These are phyloP conservation scores for Subanguina moxae DNA, from an alignment of 1,140 invertebrate species.

Conservation along the genomic window DNA sequence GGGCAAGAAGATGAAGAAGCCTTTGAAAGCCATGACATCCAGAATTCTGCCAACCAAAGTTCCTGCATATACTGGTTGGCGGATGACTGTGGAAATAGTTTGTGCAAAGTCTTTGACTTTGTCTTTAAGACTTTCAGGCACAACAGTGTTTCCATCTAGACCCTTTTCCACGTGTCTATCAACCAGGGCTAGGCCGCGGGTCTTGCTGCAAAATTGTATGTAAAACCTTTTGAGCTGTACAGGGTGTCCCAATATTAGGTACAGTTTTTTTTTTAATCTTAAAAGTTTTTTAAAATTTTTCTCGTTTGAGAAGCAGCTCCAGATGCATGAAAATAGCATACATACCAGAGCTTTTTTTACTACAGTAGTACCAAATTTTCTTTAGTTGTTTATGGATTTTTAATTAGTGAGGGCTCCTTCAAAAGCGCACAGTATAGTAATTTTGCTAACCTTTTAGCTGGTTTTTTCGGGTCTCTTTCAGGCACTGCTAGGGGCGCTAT, in stretches of 20 bases:
- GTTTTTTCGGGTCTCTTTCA: not conserved
- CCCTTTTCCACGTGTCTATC: conserved; percentile 48
- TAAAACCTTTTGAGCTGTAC: not conserved
- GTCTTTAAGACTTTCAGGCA: conserved; percentile 19
- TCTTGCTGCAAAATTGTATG: conserved; percentile 11
- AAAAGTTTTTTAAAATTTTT: no score
- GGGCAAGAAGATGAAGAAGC: conserved; percentile 57
- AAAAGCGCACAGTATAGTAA: no score
- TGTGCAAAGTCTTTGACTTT: conserved; percentile 37
- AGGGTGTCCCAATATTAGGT: not conserved
- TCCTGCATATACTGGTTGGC: conserved; percentile 47
- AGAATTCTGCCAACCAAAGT: conserved; percentile 49
- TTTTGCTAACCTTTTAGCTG: conserved; percentile 2
- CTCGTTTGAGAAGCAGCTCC: no score
- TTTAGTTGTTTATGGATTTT: no score
- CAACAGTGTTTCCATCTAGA: conserved; percentile 25
- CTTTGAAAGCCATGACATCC: conserved; percentile 57
- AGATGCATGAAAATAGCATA: no score
- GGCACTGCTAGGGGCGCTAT: not conserved
- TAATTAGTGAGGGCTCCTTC: no score
- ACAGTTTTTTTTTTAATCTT: not conserved
- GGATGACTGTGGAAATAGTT: conserved; percentile 31
- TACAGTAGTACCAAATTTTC: no score
- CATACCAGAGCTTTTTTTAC: no score
- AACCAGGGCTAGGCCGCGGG: conserved; percentile 30